A percentile compares a stretch with the other conserved stretches of the same genome.
These are phyloP conservation scores for Entomobrya proxima DNA, from an alignment of 2,888 invertebrate genomes.

Conservation along the genomic window DNA sequence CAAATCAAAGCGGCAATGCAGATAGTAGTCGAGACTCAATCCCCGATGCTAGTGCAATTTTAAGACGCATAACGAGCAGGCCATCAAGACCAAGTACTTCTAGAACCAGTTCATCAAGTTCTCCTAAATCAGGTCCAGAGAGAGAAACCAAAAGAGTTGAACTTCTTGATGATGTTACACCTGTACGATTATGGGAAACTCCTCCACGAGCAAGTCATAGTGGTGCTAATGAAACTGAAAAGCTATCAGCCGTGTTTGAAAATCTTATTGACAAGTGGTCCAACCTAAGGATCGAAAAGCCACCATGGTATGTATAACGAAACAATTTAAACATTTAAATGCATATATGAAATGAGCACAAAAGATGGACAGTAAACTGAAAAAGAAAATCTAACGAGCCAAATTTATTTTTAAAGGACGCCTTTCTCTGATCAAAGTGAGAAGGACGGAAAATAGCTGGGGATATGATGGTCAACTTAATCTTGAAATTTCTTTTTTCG, in stretches of 20 bases:
- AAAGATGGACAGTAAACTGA: no score
- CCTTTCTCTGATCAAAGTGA: no score
- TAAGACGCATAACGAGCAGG: not conserved
- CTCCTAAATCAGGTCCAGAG: conserved; percentile 50
- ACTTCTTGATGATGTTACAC: conserved; percentile 36
- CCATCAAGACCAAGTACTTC: not conserved
- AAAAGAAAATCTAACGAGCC: no score
- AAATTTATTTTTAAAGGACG: no score
- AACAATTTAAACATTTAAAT: no score
- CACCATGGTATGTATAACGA: conserved; percentile 49
- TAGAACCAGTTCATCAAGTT: not conserved
- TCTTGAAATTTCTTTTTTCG: no score
- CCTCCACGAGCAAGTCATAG: not conserved
- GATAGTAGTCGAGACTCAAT: conserved; percentile 7
- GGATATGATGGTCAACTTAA: no score
- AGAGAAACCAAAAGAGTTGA: conserved; percentile 28
- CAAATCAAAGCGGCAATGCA: not conserved
- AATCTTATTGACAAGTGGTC: conserved; percentile 52
- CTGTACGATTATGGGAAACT: conserved; percentile 47
- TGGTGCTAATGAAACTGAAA: conserved; percentile 34
- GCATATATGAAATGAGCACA: no score
- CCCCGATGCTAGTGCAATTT: conserved; percentile 12
- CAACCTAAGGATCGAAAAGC: conserved; percentile 58
- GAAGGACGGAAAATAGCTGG: no score
- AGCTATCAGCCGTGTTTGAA: conserved; percentile 56